phyloP scores from a whole-genome alignment of 1,140 invertebrate species.

The Maniola jurtina region DNA sequence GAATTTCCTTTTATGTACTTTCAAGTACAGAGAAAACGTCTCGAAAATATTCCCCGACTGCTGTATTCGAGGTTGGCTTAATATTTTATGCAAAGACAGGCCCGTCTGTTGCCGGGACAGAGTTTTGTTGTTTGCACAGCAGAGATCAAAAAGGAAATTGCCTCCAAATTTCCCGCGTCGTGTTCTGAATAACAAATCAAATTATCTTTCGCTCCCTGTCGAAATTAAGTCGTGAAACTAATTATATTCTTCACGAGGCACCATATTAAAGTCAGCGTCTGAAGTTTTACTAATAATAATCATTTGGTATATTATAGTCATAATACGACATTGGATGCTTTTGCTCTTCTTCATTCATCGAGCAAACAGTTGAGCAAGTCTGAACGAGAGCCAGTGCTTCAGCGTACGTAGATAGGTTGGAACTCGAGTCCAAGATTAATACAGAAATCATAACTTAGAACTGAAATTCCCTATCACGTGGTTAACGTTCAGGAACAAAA shows the following conservation, averaged over 20 bases:
- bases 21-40: neutral
- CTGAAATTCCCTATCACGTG: too few relatives aligned
- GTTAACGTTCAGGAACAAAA: too few relatives aligned
- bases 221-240: conserved; percentile 30
- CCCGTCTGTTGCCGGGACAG: conserved; percentile 56
- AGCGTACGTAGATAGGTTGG: too few relatives aligned
- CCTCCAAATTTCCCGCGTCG: conserved; percentile 54
- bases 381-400: too few relatives aligned
- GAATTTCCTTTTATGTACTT: too few relatives aligned
- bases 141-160: conserved; percentile 73
- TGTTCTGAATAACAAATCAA: conserved; percentile 67
- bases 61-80: conserved; percentile 36
- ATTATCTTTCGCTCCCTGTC: conserved; percentile 44
- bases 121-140: conserved; percentile 62
- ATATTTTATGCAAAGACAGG: conserved; percentile 71
- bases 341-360: too few relatives aligned
- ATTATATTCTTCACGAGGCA: conserved; percentile 6
- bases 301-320: too few relatives aligned
- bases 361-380: too few relatives aligned
- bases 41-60: conserved; percentile 7
- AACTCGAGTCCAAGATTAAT: too few relatives aligned
- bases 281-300: neutral
- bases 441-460: too few relatives aligned
- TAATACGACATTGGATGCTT: too few relatives aligned
- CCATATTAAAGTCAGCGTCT: neutral